phyloP scores from a whole-genome alignment of 2,888 invertebrate genomes.

The Aethes cnicana region DNA sequence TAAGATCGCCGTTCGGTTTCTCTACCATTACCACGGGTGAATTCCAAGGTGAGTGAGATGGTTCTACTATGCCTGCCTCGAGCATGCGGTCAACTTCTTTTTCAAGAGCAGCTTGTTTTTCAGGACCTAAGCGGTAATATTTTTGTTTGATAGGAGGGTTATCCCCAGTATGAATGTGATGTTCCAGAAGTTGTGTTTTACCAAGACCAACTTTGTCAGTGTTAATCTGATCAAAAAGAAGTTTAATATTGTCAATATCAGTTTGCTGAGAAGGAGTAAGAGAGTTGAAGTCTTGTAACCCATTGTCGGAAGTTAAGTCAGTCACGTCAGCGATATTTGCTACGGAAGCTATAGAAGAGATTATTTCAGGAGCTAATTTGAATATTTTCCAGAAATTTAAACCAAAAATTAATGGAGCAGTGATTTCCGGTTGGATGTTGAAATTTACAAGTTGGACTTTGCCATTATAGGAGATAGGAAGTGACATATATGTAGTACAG shows the following conservation, averaged over 20 bases:
- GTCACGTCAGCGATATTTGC: background rate
- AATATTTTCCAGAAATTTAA: background rate
- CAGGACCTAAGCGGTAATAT: background rate
- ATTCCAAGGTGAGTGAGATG: background rate
- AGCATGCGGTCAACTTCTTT: background rate
- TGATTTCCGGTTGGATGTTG: background rate
- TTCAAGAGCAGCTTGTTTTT: background rate
- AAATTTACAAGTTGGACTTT: background rate
- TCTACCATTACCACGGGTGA: constrained; percentile 1
- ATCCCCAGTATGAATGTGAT: background rate
- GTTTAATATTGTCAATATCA: background rate
- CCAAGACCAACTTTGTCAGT: background rate
- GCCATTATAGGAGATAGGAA: background rate
- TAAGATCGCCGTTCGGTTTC: constrained; percentile 1
- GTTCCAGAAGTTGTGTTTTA: background rate
- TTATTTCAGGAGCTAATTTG: background rate
- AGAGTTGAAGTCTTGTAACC: background rate
- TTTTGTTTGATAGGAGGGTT: background rate
- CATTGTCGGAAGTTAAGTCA: background rate
- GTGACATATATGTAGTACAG: background rate
- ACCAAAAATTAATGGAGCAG: background rate
- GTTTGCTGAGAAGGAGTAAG: background rate
- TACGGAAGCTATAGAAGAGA: background rate
- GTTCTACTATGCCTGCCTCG: background rate
- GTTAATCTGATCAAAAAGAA: background rate